Evolutionary conservation across 2,888 invertebrate genomes (phyloP).

Genomic region (Pachymerium ferrugineum): DNA sequence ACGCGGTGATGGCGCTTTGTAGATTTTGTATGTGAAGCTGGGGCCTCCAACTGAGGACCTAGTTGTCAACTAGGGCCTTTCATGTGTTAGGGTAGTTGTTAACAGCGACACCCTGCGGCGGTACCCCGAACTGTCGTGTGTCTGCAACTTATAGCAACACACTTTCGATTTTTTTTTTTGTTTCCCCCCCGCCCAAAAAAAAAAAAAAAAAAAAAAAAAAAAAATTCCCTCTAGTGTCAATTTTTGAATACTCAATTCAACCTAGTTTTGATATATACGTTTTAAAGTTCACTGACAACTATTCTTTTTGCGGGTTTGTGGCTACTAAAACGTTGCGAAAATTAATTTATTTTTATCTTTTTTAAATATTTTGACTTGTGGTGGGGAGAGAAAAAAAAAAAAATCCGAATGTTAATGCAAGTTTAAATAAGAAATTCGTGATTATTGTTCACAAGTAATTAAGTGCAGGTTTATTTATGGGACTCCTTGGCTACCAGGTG

Average conservation of each 20-base stretch:
- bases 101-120: not conserved
- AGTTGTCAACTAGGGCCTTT: not conserved
- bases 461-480: not conserved
- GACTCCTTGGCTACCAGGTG: not conserved
- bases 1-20: not conserved
- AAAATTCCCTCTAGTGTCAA: not conserved
- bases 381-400: not conserved
- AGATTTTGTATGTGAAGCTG: not conserved
- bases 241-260: not conserved
- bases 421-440: not conserved
- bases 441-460: not conserved
- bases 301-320: too few relatives aligned
- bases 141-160: not conserved
- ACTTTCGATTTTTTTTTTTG: not conserved
- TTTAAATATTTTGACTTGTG: too few relatives aligned
- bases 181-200: not conserved
- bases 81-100: not conserved
- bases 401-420: not conserved
- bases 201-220: not conserved
- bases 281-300: too few relatives aligned
- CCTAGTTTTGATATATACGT: not conserved
- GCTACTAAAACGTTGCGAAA: too few relatives aligned
- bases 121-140: not conserved
- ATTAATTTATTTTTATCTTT: too few relatives aligned
- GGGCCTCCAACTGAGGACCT: not conserved